Conservation (phyloP, 2,797 vertebrate species). For the Harpagifer antarcticus region DNA sequence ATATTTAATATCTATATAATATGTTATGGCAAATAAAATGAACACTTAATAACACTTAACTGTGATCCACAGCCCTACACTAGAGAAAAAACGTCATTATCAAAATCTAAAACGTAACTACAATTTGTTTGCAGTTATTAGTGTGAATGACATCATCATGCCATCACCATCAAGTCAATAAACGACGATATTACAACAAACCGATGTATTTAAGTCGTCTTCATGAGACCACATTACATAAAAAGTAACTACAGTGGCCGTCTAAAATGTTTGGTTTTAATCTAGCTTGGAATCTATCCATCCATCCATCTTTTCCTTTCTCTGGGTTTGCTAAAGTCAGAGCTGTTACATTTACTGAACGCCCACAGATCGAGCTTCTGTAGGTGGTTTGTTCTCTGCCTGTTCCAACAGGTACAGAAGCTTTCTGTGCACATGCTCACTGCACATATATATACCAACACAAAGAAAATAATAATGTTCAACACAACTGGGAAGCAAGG, state of each 20-base stretch:
- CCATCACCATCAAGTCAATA: neutral
- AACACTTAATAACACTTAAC: neutral
- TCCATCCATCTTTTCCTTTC: constrained; percentile 23
- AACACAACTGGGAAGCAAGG: neutral
- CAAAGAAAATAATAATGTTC: neutral
- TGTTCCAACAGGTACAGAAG: constrained; percentile 57
- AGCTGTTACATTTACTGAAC: constrained; percentile 37
- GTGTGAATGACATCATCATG: neutral
- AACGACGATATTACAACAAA: neutral
- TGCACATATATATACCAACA: neutral
- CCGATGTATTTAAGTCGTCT: neutral
- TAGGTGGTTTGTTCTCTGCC: constrained; percentile 65
- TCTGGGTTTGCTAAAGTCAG: constrained; percentile 21
- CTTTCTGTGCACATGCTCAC: constrained; percentile 36
- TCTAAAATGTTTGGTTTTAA: constrained; percentile 7
- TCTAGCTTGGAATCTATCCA: constrained; percentile 5
- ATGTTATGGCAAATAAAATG: neutral
- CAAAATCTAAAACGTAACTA: neutral
- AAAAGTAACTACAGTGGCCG: constrained; percentile 16
- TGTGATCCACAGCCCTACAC: neutral
- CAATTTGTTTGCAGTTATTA: neutral
- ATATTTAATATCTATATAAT: neutral
- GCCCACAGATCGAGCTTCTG: constrained; percentile 53
- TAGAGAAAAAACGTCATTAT: neutral
- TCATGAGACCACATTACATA: constrained; percentile 25